These are phyloP conservation scores for Callithrix jacchus DNA, from an alignment of 2,113 vertebrate species.

Conservation along the genomic window DNA sequence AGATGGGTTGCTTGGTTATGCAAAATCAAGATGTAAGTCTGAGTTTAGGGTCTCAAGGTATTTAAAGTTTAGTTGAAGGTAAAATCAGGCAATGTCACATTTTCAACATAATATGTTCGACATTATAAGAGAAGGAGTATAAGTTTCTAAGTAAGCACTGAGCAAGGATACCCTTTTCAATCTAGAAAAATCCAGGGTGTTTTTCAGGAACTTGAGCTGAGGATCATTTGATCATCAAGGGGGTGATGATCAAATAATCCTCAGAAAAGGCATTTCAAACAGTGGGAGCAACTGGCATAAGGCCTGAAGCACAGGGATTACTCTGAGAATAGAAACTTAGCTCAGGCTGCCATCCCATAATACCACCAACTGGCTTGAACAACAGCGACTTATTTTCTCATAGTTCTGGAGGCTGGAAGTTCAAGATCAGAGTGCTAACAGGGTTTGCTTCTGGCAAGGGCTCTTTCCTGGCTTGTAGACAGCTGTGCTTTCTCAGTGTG, in stretches of 20 bases:
- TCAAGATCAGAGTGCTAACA: not conserved
- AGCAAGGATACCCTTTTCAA: not conserved
- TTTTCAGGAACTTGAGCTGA: not conserved
- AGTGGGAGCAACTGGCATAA: fast-evolving
- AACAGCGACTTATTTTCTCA: not conserved
- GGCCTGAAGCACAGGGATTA: not conserved
- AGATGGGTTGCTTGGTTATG: not conserved
- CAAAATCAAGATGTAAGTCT: not conserved
- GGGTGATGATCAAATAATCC: no score
- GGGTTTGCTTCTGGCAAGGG: not conserved
- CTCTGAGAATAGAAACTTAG: no score
- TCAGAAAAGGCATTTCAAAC: not conserved
- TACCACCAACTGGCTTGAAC: fast-evolving
- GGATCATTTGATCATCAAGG: not conserved
- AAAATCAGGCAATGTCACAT: not conserved
- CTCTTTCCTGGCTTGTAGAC: not conserved
- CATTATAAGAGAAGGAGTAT: not conserved
- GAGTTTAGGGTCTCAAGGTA: not conserved
- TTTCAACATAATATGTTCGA: not conserved
- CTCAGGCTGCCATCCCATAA: not conserved
- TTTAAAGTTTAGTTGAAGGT: not conserved
- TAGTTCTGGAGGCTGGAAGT: no score
- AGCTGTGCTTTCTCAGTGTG: fast-evolving
- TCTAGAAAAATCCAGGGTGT: not conserved
- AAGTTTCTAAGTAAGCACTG: fast-evolving